These are phyloP conservation scores for Macrochelys suwanniensis DNA, from an alignment of 2,797 vertebrate species.

Conservation along the genomic window DNA sequence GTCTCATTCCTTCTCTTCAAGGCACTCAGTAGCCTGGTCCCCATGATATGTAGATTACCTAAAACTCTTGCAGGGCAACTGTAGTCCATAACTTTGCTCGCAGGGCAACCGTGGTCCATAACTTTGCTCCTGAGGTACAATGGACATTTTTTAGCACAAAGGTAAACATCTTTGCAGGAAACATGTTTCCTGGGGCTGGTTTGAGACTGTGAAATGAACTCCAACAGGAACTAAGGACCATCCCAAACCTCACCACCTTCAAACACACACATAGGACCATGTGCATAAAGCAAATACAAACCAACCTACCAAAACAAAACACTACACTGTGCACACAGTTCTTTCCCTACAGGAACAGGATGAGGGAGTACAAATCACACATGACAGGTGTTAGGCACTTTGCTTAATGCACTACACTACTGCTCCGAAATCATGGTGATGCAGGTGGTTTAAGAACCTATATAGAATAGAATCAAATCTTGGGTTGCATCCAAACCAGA, in stretches of 20 bases:
- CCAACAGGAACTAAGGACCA: neutral
- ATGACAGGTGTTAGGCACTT: neutral
- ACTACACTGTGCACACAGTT: neutral
- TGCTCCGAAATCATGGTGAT: neutral
- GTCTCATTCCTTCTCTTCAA: neutral
- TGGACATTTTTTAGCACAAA: neutral
- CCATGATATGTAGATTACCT: neutral
- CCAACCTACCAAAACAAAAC: neutral
- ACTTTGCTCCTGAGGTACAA: neutral
- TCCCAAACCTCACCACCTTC: neutral
- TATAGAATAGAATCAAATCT: neutral
- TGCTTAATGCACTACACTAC: neutral
- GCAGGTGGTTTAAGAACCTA: neutral
- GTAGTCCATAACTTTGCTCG: neutral
- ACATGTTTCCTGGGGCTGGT: neutral
- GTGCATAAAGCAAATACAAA: neutral
- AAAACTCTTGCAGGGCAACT: neutral
- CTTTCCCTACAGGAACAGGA: neutral
- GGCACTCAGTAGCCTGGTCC: neutral
- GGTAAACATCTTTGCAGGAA: neutral
- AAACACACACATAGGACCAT: neutral
- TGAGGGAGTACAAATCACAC: neutral
- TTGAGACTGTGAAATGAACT: neutral
- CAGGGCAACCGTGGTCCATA: neutral
- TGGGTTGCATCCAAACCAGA: neutral